phyloP scores from a whole-genome alignment of 2,113 vertebrate species.

The Phalacrocorax pelagicus region DNA sequence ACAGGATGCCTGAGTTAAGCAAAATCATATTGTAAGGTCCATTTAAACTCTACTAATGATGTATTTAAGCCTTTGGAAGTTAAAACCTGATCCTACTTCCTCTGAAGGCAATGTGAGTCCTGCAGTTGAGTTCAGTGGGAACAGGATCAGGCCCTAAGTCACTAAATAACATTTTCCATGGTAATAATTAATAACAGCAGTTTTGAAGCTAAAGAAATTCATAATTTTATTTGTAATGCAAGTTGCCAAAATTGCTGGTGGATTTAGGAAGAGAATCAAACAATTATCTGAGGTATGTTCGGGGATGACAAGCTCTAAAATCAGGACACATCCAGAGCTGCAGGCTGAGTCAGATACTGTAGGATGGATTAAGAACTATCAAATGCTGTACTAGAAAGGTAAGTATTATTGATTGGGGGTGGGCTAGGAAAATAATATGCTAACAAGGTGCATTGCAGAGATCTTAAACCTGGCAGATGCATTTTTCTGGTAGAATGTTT shows the following conservation, averaged over 20 bases:
- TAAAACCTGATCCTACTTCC: neutral
- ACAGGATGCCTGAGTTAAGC: neutral
- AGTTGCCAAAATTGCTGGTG: conserved; percentile 44
- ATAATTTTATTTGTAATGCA: conserved; percentile 36
- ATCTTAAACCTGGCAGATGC: conserved; percentile 34
- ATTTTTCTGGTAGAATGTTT: conserved; percentile 45
- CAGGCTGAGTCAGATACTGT: conserved; percentile 35
- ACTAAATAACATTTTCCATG: conserved; percentile 73
- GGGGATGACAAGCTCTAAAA: conserved; percentile 56
- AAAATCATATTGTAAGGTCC: neutral
- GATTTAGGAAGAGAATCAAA: conserved; percentile 64
- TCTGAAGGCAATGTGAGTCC: neutral
- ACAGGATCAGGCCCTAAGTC: conserved; percentile 49
- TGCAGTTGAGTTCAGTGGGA: neutral
- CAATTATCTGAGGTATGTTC: conserved; percentile 49
- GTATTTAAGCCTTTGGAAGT: conserved; percentile 24
- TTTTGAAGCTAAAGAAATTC: conserved; percentile 49
- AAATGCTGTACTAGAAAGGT: conserved; percentile 50
- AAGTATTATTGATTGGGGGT: conserved; percentile 69
- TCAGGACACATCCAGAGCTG: conserved; percentile 52
- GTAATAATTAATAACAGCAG: conserved; percentile 66
- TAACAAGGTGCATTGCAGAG: conserved; percentile 40
- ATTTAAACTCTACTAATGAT: neutral
- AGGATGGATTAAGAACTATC: conserved; percentile 66
- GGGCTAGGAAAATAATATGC: conserved; percentile 60